Percentiles rank a stretch among this genome's conserved stretches.
Conservation (phyloP, 2,113 vertebrate genomes). For the Rhinoderma darwinii region DNA sequence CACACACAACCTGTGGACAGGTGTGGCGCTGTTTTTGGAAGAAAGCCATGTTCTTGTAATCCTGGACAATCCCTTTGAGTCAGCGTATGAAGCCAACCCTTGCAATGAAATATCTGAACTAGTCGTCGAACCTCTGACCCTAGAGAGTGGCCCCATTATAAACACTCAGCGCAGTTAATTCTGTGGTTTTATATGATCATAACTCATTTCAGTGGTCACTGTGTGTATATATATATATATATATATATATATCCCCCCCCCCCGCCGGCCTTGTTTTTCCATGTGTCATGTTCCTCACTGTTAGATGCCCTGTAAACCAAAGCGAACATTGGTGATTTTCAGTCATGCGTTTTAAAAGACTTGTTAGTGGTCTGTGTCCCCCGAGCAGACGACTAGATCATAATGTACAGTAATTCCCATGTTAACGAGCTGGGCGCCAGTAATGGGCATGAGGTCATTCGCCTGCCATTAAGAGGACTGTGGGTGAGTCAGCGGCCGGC, state of each 20-base stretch:
- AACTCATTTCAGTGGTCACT: neutral
- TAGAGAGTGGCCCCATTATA: neutral
- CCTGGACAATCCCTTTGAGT: too few relatives aligned
- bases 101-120: too few relatives aligned
- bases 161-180: neutral
- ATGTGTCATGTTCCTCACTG: neutral
- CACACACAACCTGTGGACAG: too few relatives aligned
- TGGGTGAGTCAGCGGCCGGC: constrained; percentile 39
- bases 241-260: neutral
- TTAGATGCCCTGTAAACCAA: neutral
- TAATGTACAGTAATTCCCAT: constrained; percentile 12
- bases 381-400: neutral
- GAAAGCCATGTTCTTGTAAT: too few relatives aligned
- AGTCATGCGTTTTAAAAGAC: constrained; percentile 6
- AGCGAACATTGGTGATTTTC: neutral
- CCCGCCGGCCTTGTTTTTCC: neutral
- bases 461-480: constrained; percentile 26
- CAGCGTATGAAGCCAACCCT: too few relatives aligned
- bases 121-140: too few relatives aligned
- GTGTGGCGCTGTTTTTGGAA: too few relatives aligned
- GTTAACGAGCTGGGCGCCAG: constrained; percentile 49
- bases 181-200: neutral
- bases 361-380: constrained; percentile 7
- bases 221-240: too few relatives aligned
- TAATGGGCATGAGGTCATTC: constrained; percentile 53